phyloP scores from a whole-genome alignment of 2,888 invertebrate genomes.

The Stenichneumon culpator region DNA sequence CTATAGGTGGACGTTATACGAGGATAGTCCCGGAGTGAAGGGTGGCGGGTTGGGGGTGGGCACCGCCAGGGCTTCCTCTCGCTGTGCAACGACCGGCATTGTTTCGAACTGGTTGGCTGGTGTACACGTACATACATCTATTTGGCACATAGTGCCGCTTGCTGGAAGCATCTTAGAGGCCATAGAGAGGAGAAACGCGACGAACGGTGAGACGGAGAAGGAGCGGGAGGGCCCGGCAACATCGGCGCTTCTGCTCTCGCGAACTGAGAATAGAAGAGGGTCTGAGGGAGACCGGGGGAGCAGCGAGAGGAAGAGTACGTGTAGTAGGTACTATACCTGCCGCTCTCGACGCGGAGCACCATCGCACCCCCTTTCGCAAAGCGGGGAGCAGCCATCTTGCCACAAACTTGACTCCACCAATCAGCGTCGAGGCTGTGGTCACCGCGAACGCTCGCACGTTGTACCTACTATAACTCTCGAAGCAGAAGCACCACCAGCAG shows the following conservation, averaged over 20 bases:
- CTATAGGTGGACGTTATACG: conserved; percentile 65
- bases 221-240: conserved; percentile 29
- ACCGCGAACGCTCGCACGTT: conserved; percentile 81
- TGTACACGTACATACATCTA: conserved; percentile 80
- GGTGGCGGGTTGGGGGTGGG: conserved; percentile 66
- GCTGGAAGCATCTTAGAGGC: conserved; percentile 80
- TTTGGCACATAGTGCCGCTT: conserved; percentile 79
- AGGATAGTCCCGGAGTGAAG: conserved; percentile 70
- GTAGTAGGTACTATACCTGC: conserved; percentile 61
- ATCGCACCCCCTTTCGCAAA: conserved; percentile 67
- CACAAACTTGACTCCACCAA: conserved; percentile 85
- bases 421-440: conserved; percentile 85
- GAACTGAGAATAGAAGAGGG: conserved; percentile 66
- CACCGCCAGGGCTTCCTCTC: conserved; percentile 54
- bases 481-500: conserved; percentile 49
- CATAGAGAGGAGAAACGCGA: conserved; percentile 72
- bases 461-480: conserved; percentile 48
- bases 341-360: conserved; percentile 66
- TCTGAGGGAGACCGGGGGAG: conserved; percentile 66
- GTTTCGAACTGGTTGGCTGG: conserved; percentile 79
- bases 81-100: conserved; percentile 80
- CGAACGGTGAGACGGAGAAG: conserved; percentile 49
- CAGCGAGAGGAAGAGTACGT: conserved; percentile 39
- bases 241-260: conserved; percentile 68
- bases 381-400: conserved; percentile 84